Evolutionary conservation across 2,888 invertebrate species (phyloP).

Genomic region (Folsomia manolachei): DNA sequence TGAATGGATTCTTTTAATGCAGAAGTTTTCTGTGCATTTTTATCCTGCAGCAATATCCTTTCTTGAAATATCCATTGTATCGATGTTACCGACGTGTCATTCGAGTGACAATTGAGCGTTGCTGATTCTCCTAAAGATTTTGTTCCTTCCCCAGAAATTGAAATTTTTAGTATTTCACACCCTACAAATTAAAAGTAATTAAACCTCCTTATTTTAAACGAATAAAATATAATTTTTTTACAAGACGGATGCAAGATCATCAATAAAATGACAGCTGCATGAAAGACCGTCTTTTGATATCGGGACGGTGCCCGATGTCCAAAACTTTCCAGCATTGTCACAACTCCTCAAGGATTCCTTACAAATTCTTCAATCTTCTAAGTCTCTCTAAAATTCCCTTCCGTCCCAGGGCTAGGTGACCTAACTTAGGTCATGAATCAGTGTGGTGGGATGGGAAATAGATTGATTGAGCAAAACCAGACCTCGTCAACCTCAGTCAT

Average conservation of each 20-base stretch:
- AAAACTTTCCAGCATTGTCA: too few relatives aligned
- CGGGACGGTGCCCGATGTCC: too few relatives aligned
- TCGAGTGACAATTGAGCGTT: conserved; percentile 25
- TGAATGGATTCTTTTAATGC: conserved; percentile 63
- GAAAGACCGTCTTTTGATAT: neutral
- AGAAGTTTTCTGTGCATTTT: conserved; percentile 55
- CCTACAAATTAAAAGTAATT: neutral
- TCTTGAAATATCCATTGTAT: neutral
- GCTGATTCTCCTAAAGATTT: conserved; percentile 12
- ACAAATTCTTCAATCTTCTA: too few relatives aligned
- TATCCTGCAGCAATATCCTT: neutral
- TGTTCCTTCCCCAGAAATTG: conserved; percentile 27
- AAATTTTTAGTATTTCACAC: neutral
- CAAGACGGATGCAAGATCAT: neutral
- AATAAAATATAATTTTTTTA: neutral
- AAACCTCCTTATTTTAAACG: neutral
- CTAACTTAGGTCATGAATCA: too few relatives aligned
- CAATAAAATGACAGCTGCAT: neutral
- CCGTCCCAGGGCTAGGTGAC: too few relatives aligned
- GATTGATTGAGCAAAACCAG: too few relatives aligned
- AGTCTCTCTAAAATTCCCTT: too few relatives aligned
- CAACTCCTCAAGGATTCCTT: too few relatives aligned
- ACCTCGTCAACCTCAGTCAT: too few relatives aligned
- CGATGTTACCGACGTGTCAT: conserved; percentile 1
- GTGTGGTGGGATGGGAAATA: too few relatives aligned